These are phyloP conservation scores for Thymallus thymallus DNA, from an alignment of 2,113 vertebrate species.

Conservation along the genomic window DNA sequence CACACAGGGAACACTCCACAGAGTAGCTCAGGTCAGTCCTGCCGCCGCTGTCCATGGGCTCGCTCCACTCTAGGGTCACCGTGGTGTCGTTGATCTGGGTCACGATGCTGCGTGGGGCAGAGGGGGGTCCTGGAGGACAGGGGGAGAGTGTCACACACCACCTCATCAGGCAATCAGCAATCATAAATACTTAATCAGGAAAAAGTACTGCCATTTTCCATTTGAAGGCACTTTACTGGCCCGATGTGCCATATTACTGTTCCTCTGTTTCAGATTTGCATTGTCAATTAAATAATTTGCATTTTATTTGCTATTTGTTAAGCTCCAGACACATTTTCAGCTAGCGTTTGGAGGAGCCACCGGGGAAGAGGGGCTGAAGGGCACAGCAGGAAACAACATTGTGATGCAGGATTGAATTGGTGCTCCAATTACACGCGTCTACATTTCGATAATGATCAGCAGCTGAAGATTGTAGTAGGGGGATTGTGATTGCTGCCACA, in stretches of 20 bases:
- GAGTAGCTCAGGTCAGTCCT: slow-evolving; percentile 78
- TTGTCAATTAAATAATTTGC: too few relatives aligned
- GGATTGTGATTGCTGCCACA: slow-evolving; percentile 52
- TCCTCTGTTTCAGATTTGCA: not conserved
- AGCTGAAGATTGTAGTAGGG: slow-evolving; percentile 52
- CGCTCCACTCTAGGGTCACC: slow-evolving; percentile 83
- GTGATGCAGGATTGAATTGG: slow-evolving; percentile 46
- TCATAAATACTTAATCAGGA: too few relatives aligned
- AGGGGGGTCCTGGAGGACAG: slow-evolving; percentile 73
- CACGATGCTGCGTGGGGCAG: slow-evolving; percentile 76
- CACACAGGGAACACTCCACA: slow-evolving; percentile 73
- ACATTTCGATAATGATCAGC: slow-evolving; percentile 58
- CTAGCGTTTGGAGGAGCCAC: slow-evolving; percentile 15
- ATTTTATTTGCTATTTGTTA: too few relatives aligned
- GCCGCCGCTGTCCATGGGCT: slow-evolving; percentile 79
- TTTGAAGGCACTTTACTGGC: not conserved
- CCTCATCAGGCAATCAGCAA: too few relatives aligned
- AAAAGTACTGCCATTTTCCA: too few relatives aligned
- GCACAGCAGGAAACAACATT: slow-evolving; percentile 32
- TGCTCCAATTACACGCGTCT: slow-evolving; percentile 57
- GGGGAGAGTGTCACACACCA: not conserved
- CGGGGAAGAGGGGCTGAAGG: slow-evolving; percentile 32
- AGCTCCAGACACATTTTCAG: not conserved
- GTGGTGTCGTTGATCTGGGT: slow-evolving; percentile 78
- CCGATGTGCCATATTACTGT: not conserved